These are phyloP conservation scores for Eulemur albifrons DNA, from an alignment of 2,797 vertebrate genomes.

Conservation along the genomic window DNA sequence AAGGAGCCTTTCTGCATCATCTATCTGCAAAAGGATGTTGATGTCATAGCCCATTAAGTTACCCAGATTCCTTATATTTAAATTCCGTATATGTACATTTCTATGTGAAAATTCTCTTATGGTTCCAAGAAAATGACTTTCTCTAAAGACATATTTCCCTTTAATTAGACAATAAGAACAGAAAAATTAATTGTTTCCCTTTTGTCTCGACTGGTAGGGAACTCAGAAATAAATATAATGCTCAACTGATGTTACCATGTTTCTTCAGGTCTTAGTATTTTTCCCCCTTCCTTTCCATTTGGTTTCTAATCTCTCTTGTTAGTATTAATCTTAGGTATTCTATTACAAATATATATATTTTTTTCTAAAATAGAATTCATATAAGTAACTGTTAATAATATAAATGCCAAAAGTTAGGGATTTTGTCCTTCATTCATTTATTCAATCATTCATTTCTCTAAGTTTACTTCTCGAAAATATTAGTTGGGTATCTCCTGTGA, in stretches of 20 bases:
- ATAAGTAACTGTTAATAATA: neutral
- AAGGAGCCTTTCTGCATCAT: neutral
- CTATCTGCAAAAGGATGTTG: neutral
- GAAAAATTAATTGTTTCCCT: neutral
- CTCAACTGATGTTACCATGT: neutral
- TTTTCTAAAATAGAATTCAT: neutral
- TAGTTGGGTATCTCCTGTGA: neutral
- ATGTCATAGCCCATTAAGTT: neutral
- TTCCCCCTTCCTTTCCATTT: neutral
- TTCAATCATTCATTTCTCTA: neutral
- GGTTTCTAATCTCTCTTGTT: neutral
- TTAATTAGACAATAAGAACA: neutral
- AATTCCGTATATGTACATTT: neutral
- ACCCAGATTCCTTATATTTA: neutral
- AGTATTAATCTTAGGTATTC: neutral
- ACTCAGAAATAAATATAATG: neutral
- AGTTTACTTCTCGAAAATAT: neutral
- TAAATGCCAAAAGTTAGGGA: neutral
- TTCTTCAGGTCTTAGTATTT: neutral
- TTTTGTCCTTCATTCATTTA: neutral
- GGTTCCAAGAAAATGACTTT: neutral
- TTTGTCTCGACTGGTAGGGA: neutral
- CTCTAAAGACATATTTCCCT: neutral
- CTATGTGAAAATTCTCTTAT: neutral
- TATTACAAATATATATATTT: neutral